Evolutionary conservation across 30 jellyfish, hydroid and myxozoan species (phyloP).

Genomic region (Cassiopea xamachana): DNA sequence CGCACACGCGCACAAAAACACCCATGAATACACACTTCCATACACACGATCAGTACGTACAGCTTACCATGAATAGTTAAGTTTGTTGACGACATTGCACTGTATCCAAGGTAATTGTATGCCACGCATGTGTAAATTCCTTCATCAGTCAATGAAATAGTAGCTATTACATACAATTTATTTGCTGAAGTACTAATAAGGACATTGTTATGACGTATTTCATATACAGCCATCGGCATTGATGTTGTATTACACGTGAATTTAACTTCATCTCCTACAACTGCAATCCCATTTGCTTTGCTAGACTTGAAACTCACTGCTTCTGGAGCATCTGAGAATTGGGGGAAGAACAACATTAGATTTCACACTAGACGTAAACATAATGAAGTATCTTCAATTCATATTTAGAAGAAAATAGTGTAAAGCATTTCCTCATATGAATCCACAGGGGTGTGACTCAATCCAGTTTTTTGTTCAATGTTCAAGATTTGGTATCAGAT

Average conservation of each 20-base stretch:
- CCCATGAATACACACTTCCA: neutral
- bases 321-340: constrained; percentile 20
- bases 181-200: constrained; percentile 1
- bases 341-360: too few relatives aligned
- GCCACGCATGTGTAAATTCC: constrained; percentile 20
- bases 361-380: too few relatives aligned
- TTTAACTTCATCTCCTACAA: constrained; percentile 13
- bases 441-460: too few relatives aligned
- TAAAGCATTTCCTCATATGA: too few relatives aligned
- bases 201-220: neutral
- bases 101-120: constrained; percentile 11
- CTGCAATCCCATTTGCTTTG: constrained; percentile 1
- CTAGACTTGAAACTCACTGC: neutral
- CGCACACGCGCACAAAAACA: neutral
- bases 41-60: neutral
- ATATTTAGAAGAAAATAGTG: too few relatives aligned
- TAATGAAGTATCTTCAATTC: too few relatives aligned
- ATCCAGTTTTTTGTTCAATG: too few relatives aligned
- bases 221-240: neutral
- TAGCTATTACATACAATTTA: neutral
- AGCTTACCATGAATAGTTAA: constrained; percentile 23
- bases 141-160: constrained; percentile 3
- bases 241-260: constrained; percentile 30
- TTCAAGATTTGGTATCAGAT: too few relatives aligned
- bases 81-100: neutral